phyloP scores from a whole-genome alignment of 2,797 vertebrate genomes.

The Avahi laniger region DNA sequence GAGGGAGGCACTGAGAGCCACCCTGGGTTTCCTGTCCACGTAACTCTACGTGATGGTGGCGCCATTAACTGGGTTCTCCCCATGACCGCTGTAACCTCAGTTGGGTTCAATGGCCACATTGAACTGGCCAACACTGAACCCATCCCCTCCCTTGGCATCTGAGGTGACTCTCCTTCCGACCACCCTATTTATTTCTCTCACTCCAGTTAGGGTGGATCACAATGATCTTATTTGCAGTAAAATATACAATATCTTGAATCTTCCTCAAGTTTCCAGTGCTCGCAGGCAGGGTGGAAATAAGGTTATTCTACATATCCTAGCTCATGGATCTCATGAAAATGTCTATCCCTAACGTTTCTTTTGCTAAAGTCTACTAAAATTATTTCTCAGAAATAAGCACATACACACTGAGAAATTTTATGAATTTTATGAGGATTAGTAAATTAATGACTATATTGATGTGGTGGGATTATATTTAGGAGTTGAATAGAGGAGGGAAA shows the following conservation, averaged over 20 bases:
- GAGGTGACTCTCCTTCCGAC: not conserved
- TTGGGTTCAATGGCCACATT: not conserved
- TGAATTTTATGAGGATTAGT: constrained; percentile 15
- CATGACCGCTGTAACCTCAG: not conserved
- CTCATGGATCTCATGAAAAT: not conserved
- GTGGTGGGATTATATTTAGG: not conserved
- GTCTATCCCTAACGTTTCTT: not conserved
- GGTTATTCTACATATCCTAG: not conserved
- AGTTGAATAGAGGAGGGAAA: not conserved
- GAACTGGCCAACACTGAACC: not conserved
- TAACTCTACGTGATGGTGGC: no score
- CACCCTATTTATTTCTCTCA: not conserved
- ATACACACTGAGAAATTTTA: not conserved
- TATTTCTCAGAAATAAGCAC: constrained; percentile 10
- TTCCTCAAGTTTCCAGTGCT: not conserved
- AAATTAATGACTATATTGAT: constrained; percentile 11
- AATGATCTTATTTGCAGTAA: not conserved
- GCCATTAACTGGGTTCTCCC: not conserved
- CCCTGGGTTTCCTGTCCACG: not conserved
- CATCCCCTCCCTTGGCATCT: not conserved
- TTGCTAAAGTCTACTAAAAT: not conserved
- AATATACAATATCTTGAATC: not conserved
- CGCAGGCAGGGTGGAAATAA: not conserved
- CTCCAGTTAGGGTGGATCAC: no score
- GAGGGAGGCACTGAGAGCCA: not conserved